Evolutionary conservation across 2,797 vertebrate genomes (phyloP).

Genomic region (Megalops cyprinoides): DNA sequence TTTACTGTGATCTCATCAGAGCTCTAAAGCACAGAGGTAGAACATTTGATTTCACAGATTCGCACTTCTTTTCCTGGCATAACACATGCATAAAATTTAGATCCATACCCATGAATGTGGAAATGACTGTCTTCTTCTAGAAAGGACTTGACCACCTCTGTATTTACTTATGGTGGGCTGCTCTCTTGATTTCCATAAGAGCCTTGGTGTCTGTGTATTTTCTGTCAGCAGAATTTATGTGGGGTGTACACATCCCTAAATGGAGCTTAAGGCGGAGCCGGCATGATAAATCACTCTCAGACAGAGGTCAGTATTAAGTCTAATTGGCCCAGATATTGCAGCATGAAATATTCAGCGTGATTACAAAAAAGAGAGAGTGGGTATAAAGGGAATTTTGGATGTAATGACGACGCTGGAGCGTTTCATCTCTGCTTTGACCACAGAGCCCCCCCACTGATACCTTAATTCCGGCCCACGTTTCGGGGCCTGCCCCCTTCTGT

Average conservation of each 20-base stretch:
- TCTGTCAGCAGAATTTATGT: background rate
- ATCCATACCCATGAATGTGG: no score
- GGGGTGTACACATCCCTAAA: background rate
- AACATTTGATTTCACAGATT: no score
- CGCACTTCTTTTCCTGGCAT: no score
- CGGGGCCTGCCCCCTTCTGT: background rate
- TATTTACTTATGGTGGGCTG: background rate
- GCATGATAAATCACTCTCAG: background rate
- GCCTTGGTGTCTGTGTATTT: background rate
- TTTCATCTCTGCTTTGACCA: constrained; percentile 21
- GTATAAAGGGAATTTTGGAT: constrained; percentile 22
- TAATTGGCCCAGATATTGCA: constrained; percentile 2
- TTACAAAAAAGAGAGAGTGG: constrained; percentile 9
- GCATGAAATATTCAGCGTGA: constrained; percentile 15
- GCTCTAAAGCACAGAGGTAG: no score
- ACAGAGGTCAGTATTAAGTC: constrained; percentile 11
- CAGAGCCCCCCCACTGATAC: background rate
- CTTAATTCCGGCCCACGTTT: constrained; percentile 3
- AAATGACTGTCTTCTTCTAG: background rate
- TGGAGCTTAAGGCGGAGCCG: background rate
- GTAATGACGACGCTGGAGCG: constrained; percentile 2
- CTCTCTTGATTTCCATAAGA: background rate
- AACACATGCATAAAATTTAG: no score
- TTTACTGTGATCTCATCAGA: no score
- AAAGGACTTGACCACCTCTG: no score